phyloP scores from a whole-genome alignment of 2,888 invertebrate genomes.

The Xestobium rufovillosum region DNA sequence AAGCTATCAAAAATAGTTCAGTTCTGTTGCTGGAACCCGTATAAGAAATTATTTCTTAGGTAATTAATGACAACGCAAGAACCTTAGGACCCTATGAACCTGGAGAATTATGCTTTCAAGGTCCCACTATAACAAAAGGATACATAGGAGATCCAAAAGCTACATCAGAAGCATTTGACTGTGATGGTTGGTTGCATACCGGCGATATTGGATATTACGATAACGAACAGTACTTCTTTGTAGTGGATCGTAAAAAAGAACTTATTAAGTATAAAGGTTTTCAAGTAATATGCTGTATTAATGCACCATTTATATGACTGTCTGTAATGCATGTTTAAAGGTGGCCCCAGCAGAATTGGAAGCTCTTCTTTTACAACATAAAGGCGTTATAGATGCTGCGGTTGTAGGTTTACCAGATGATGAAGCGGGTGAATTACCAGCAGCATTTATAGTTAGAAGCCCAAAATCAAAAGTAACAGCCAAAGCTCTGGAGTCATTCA shows the following conservation, averaged over 20 bases:
- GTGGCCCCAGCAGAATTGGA: slow-evolving; percentile 84
- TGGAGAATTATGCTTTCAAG: slow-evolving; percentile 82
- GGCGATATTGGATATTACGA: slow-evolving; percentile 85
- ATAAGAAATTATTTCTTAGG: no score
- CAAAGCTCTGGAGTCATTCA: slow-evolving; percentile 38
- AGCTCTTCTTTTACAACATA: slow-evolving; percentile 64
- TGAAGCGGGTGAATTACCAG: slow-evolving; percentile 65
- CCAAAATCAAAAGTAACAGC: slow-evolving; percentile 46
- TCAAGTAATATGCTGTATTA: slow-evolving; percentile 51
- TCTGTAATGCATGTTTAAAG: slow-evolving; percentile 34
- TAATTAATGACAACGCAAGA: slow-evolving; percentile 58
- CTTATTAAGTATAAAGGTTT: slow-evolving; percentile 88
- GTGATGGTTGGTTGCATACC: slow-evolving; percentile 70
- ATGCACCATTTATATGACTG: neutral
- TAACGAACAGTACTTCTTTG: slow-evolving; percentile 67
- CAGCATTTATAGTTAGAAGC: slow-evolving; percentile 67
- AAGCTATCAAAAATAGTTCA: no score
- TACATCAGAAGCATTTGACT: slow-evolving; percentile 60
- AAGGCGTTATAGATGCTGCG: slow-evolving; percentile 68
- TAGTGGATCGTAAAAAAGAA: slow-evolving; percentile 84
- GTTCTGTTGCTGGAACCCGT: no score
- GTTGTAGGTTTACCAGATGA: slow-evolving; percentile 70
- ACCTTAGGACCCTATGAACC: slow-evolving; percentile 56
- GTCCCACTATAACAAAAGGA: slow-evolving; percentile 62
- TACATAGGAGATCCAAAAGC: slow-evolving; percentile 68